Evolutionary conservation across 1,140 invertebrate species (phyloP), one percentile per base, ranked within the genome.

Genomic region (Choristoneura fumiferana): DNA sequence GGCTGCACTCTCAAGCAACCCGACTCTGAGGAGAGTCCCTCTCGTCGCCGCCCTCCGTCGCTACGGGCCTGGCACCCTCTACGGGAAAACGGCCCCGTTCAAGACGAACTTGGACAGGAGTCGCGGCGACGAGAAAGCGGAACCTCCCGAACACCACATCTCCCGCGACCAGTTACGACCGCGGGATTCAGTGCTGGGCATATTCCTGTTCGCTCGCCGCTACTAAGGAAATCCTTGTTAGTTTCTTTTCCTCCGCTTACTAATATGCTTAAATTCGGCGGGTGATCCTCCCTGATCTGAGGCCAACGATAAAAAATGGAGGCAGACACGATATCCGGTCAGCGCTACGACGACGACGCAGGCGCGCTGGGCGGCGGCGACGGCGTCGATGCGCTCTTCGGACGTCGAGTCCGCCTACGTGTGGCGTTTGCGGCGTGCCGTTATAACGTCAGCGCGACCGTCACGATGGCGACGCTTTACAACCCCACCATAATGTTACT

Each of bases 191-290:
- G 78, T 90, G 92, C 90, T 95, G 94, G 91, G 92, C 94, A 89
- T 89, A 93, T n/a, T n/a, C n/a, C n/a, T n/a, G n/a, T n/a, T n/a
- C n/a, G n/a, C n/a, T n/a, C n/a, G n/a, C n/a, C n/a, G n/a, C n/a
- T n/a, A n/a, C n/a, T n/a, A n/a, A n/a, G n/a, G 93, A 92, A 95
- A 96, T 95, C 94, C 93, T 93, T 71, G 93, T 96, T 95, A 94
- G 93, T 96, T 96, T 96, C 93, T 95, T 96, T 96, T 96, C 94
- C 95, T 95, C 93, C 94, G 94, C 94, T 95, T 94, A 95, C 78
- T 95, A 91, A 95, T 95, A 95, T 96, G 95, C 94, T 95, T 95
- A 95, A 95, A 91, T 94, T 94, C 92, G 91, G 94, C 92, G 93
- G 93, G 93, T 95, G 91, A 76, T 94, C 94, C 91, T 90, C 87